Base-by-base conservation (phyloP, 2,888 invertebrate genomes). In the Habroteleia sp. region DNA sequence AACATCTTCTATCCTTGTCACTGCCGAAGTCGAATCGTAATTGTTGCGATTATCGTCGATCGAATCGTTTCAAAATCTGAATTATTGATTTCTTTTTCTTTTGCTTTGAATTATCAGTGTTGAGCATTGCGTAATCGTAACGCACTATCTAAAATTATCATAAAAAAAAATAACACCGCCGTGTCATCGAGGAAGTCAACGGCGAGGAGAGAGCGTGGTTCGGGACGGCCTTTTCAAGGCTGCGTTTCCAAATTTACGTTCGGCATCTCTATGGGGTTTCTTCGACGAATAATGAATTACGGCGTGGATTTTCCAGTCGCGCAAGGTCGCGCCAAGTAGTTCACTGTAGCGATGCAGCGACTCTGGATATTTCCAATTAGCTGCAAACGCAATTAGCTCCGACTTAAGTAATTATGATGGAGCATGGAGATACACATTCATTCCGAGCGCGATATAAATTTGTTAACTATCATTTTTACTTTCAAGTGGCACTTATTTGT, bases 331-430 rank as follows among this genome's bases (percentile, higher is more conserved):
- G 14, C 4, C 6, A 31, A 23, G 23, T 25, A 35, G 27, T 39
- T 7, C 4, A 54, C 20, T 54, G n/a, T n/a, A 56, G 42, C 29
- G 29, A 39, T n/a, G 39, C 14, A 8, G 25, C 17, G n/a, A 10
- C 8, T 29, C 10, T 16, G 23, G 13, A 56, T 41, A 31, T 13
- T n/a, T 41, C 29, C 16, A 54, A 54, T 54, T 54, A 39, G 14
- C 54, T 6, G 3, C 13, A 56, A 56, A 41, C 31, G 23, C 41
- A 56, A 56, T 56, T 56, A 56, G 20, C 41, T 13, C 16, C 13
- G 31, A 31, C 41, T 27, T 20, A 10, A 56, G 54, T 29, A 56
- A 56, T 56, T 56, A 56, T 41, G 54, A 56, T 56, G 54, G 20
- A 56, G 31, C 39, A 7, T 5, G 1, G 8, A 7, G 52, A 52